Base-by-base conservation (phyloP, 35 echinoderm and acorn worm genomes). In the Apostichopus parvimensis region DNA sequence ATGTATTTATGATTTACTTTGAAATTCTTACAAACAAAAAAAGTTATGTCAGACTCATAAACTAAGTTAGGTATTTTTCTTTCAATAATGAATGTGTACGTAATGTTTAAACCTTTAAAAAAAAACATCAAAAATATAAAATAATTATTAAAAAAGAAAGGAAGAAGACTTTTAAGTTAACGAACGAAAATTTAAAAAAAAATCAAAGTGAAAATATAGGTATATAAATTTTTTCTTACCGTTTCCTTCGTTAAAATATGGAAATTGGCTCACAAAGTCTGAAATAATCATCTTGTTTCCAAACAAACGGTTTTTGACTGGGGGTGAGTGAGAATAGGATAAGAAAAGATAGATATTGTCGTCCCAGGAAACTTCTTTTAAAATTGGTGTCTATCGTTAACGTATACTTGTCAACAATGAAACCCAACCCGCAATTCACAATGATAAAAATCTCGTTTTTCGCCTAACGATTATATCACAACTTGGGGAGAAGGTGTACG, bases 251-350 rank as follows among this genome's bases (percentile, higher is more conserved):
- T 77, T 79, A 91, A 91, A 91, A 79, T 91, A 91, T 54, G 89
- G 89, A 66, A 91, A 91, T 24, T 91, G 89, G 34, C 21, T 91
- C 72, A 78, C 89, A 79, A 91, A 91, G 24, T 91, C 89, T 12
- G 89, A 91, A 77, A 91, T 91, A 26, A 91, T 91, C 89, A 91
- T 91, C 25, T 1, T 90, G 53, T 1, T 8, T 80, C 78, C 53
- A 11, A 80, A 80, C 53, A 45, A 45, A 45, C 34, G 34, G 34
- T 8, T 80, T 14, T 14, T 17, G 78, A 1, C 22, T 5, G 52
- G 34, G n/a, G 34, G 2, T 45, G 34, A 45, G 34, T 45, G 34
- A 45, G 34, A 45, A 45, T 45, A 72, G 68, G 25, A 77, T 22
- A 18, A 77, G 25, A 22, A 77, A n/a, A 77, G 12, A 77, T n/a